These are phyloP conservation scores for Megaceryle maxima DNA, from an alignment of 2,113 vertebrate genomes.

Conservation along the genomic window DNA sequence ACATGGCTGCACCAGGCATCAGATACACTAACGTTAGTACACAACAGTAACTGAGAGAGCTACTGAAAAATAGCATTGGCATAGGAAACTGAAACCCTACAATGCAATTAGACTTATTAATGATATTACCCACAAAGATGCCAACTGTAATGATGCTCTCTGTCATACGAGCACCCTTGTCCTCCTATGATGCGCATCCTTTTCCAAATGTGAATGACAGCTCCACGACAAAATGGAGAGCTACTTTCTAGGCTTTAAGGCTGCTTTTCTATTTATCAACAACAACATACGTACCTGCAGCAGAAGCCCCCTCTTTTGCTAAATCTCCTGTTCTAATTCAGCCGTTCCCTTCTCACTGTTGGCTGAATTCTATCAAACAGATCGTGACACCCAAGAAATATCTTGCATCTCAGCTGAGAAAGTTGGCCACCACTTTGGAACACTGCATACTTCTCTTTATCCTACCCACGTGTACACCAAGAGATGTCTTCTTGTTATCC, in stretches of 20 bases:
- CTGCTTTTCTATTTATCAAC: neutral
- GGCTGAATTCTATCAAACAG: neutral
- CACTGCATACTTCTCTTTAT: neutral
- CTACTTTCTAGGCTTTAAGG: neutral
- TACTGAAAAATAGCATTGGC: neutral
- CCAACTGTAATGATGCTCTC: neutral
- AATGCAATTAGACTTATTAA: slow-evolving; percentile 17
- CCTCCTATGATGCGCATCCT: neutral
- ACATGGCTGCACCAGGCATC: neutral
- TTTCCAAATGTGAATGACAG: neutral
- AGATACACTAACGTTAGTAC: neutral
- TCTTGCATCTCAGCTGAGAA: neutral
- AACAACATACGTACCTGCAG: neutral
- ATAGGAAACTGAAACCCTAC: neutral
- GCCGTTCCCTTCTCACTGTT: neutral
- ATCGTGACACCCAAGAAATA: neutral
- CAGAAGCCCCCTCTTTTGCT: neutral
- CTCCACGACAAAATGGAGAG: neutral
- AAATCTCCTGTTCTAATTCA: neutral
- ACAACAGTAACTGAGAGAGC: neutral
- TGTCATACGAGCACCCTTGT: neutral
- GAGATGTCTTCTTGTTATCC: neutral
- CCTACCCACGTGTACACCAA: neutral
- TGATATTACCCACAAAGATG: neutral
- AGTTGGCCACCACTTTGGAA: neutral